These are phyloP conservation scores for Drosophila orosa DNA, from an alignment of 1,140 invertebrate genomes.

Conservation along the genomic window DNA sequence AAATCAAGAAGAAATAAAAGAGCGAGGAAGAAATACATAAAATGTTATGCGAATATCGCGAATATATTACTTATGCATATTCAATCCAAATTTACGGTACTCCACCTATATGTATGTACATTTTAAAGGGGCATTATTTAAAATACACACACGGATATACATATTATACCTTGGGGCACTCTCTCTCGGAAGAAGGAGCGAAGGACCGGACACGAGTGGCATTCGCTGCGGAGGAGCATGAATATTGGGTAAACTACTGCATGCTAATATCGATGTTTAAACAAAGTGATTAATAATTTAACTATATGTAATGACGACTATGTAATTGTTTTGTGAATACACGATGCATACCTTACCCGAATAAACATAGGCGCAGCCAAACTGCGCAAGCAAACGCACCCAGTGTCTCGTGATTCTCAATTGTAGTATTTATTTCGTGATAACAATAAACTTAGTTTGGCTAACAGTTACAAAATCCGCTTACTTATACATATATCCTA, in stretches of 20 bases:
- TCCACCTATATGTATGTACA: slow-evolving; percentile 55
- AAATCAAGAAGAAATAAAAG: slow-evolving; percentile 6
- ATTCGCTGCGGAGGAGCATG: slow-evolving; percentile 48
- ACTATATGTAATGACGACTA: slow-evolving; percentile 53
- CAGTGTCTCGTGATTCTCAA: background rate
- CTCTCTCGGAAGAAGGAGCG: slow-evolving; percentile 37
- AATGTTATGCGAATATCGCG: slow-evolving; percentile 52
- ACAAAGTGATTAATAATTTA: slow-evolving; percentile 72
- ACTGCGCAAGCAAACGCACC: slow-evolving; percentile 48
- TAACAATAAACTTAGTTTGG: slow-evolving; percentile 22
- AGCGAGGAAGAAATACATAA: slow-evolving; percentile 38
- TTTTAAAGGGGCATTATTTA: slow-evolving; percentile 66
- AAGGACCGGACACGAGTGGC: slow-evolving; percentile 29
- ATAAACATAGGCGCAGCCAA: slow-evolving; percentile 69
- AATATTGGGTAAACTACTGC: slow-evolving; percentile 43
- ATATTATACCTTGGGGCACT: slow-evolving; percentile 40
- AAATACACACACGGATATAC: slow-evolving; percentile 45
- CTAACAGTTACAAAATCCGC: slow-evolving; percentile 13
- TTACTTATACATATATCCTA: slow-evolving; percentile 4
- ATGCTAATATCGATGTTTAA: slow-evolving; percentile 59
- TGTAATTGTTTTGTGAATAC: slow-evolving; percentile 73
- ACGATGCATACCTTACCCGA: slow-evolving; percentile 52
- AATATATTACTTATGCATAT: slow-evolving; percentile 64
- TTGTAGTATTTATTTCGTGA: slow-evolving; percentile 9
- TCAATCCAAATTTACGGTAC: slow-evolving; percentile 66